These are phyloP conservation scores for Osmoderma eremita DNA, from an alignment of 2,888 invertebrate species.

Conservation along the genomic window DNA sequence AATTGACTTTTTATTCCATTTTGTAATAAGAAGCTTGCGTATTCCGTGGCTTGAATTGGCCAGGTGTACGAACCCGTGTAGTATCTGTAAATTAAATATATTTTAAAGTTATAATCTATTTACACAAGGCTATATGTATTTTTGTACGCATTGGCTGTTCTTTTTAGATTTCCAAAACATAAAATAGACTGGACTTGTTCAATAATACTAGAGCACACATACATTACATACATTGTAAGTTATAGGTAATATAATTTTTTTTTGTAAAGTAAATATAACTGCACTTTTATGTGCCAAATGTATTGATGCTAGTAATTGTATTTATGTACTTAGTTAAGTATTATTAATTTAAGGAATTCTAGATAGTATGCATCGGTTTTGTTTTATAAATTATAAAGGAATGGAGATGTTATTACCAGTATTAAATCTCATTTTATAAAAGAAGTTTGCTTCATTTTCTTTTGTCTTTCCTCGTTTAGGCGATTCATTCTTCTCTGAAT, in stretches of 20 bases:
- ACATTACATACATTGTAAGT: constrained; percentile 13
- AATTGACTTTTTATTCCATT: too few relatives aligned
- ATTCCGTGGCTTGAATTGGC: too few relatives aligned
- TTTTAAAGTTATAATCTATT: constrained; percentile 10
- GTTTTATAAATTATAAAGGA: constrained; percentile 29
- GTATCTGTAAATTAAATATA: constrained; percentile 6
- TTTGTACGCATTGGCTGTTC: constrained; percentile 46
- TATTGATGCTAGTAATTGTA: constrained; percentile 17
- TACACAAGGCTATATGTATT: constrained; percentile 44
- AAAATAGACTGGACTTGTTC: constrained; percentile 7
- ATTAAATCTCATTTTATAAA: constrained; percentile 41
- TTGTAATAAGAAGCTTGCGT: too few relatives aligned
- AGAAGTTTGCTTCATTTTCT: constrained; percentile 21
- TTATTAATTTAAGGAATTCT: too few relatives aligned
- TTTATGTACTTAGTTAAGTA: constrained; percentile 28
- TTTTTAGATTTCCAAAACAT: constrained; percentile 37
- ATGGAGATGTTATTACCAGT: constrained; percentile 35
- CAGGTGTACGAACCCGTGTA: neutral
- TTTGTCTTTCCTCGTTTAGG: too few relatives aligned
- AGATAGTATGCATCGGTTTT: neutral
- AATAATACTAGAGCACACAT: constrained; percentile 16
- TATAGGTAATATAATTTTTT: neutral
- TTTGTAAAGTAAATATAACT: constrained; percentile 20
- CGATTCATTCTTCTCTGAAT: too few relatives aligned
- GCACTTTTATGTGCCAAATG: constrained; percentile 30